These are phyloP conservation scores for Branchinecta lindahli DNA, from an alignment of 1,140 invertebrate species.

Conservation along the genomic window DNA sequence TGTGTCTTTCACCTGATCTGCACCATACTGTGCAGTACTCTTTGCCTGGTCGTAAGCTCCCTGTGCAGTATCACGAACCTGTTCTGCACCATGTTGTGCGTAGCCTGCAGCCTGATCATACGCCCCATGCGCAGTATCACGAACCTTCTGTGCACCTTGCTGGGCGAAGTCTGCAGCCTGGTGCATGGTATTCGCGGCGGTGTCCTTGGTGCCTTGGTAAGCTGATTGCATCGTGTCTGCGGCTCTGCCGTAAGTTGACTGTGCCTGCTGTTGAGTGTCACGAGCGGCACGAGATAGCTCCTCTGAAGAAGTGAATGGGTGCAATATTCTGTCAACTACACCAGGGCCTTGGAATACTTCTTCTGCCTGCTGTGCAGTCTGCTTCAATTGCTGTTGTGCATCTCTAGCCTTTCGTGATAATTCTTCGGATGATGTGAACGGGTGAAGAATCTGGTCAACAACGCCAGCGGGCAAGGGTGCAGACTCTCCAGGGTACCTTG, in stretches of 20 bases:
- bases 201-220: neutral
- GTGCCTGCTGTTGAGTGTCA: neutral
- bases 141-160: neutral
- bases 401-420: neutral
- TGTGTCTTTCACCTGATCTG: neutral
- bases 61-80: neutral
- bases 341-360: neutral
- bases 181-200: neutral
- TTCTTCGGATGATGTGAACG: neutral
- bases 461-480: neutral
- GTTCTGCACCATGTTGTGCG: neutral
- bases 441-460: neutral
- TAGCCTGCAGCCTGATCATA: neutral
- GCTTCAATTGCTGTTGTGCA: neutral
- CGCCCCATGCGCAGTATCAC: neutral
- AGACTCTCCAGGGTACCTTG: too few species aligned
- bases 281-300: neutral
- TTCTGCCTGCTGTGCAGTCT: neutral
- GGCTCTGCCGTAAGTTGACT: neutral
- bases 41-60: neutral
- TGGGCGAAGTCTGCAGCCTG: neutral
- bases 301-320: slow-evolving; percentile 2
- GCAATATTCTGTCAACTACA: neutral
- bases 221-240: neutral
- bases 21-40: neutral